phyloP scores from a whole-genome alignment of 1,140 invertebrate genomes.

The Battus philenor region DNA sequence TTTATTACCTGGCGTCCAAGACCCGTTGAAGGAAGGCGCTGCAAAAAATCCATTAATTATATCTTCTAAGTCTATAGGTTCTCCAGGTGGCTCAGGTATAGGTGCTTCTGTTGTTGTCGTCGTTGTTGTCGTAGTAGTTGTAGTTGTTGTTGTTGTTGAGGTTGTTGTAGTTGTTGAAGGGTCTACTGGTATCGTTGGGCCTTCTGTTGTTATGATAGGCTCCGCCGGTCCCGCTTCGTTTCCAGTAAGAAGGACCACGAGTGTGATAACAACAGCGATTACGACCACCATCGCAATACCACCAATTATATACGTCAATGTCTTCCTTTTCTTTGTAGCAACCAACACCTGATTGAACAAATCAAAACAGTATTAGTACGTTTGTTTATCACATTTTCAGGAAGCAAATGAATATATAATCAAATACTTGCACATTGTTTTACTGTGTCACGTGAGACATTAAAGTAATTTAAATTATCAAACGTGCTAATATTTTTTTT shows the following conservation, averaged over 20 bases:
- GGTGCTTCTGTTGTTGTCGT: conserved; percentile 20
- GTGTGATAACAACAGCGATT: conserved; percentile 43
- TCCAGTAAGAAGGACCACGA: conserved; percentile 47
- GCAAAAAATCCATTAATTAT: conserved; percentile 51
- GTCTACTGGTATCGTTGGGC: conserved; percentile 21
- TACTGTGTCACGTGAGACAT: too few relatives aligned
- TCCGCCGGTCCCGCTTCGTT: conserved; percentile 32
- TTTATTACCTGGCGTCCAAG: conserved; percentile 47
- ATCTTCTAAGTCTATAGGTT: conserved; percentile 43
- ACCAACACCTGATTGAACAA: conserved; percentile 48
- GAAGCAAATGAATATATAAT: too few relatives aligned
- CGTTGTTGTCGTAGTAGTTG: conserved; percentile 22
- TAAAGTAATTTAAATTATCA: too few relatives aligned
- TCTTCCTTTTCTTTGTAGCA: conserved; percentile 48
- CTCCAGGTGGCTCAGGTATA: conserved; percentile 12
- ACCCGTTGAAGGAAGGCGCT: conserved; percentile 42
- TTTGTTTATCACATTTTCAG: too few relatives aligned
- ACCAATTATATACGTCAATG: conserved; percentile 44
- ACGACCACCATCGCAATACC: conserved; percentile 45
- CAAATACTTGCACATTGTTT: too few relatives aligned
- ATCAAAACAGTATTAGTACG: too few relatives aligned
- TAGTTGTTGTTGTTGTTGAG: conserved; percentile 18
- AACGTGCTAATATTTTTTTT: too few relatives aligned
- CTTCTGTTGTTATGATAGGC: conserved; percentile 31
- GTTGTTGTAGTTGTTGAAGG: conserved; percentile 18